Conservation (phyloP, 1,140 invertebrate genomes). For the Himalopsyche phryganea region DNA sequence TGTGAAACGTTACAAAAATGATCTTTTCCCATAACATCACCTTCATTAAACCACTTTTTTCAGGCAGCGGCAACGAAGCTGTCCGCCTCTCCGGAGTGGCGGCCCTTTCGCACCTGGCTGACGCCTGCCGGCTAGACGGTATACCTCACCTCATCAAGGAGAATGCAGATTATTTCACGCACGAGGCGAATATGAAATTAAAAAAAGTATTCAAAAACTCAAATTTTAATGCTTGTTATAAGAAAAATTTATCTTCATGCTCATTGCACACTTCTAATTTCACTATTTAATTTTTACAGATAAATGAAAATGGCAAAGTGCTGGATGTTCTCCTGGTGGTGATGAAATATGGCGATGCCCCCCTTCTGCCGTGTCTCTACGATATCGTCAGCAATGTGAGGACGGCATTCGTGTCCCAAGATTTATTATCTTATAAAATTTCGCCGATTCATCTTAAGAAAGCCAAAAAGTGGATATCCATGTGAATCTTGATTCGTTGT, state of each 20-base stretch:
- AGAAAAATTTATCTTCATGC: no score
- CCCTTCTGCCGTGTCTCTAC: conserved; percentile 58
- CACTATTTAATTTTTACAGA: conserved; percentile 19
- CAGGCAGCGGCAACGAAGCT: conserved; percentile 57
- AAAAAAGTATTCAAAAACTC: no score
- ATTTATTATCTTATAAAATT: no score
- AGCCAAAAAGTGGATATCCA: no score
- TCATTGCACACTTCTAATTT: no score
- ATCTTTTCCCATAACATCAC: no score
- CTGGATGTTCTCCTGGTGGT: conserved; percentile 60
- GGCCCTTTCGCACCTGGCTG: conserved; percentile 53
- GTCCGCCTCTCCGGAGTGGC: conserved; percentile 54
- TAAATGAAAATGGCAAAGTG: conserved; percentile 48
- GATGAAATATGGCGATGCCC: conserved; percentile 59
- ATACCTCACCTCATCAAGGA: conserved; percentile 54
- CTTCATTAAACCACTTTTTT: no score
- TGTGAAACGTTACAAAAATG: no score
- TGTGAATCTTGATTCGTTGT: no score
- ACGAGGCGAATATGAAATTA: conserved; percentile 61
- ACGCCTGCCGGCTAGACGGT: conserved; percentile 46
- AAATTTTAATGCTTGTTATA: no score
- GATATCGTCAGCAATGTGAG: conserved; percentile 61
- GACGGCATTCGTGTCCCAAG: no score
- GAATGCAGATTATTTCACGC: conserved; percentile 67
- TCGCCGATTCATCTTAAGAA: no score